These are phyloP conservation scores for Argyresthia albistria DNA, from an alignment of 2,888 invertebrate genomes.

Conservation along the genomic window DNA sequence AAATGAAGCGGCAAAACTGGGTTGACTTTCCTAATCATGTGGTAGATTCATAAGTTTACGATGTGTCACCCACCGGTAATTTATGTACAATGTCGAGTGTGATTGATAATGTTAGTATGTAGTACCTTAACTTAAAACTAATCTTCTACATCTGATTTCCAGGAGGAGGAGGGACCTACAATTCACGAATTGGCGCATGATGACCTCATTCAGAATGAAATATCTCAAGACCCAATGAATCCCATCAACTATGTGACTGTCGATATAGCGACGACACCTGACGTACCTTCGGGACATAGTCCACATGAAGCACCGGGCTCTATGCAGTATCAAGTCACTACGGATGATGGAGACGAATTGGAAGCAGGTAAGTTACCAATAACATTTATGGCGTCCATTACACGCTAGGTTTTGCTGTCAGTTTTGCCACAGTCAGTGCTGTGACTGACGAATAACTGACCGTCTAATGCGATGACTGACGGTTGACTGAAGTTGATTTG, in stretches of 20 bases:
- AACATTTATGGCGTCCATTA: no score
- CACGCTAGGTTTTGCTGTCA: no score
- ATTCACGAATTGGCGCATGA: slow-evolving; percentile 65
- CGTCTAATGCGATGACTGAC: no score
- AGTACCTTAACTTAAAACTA: neutral
- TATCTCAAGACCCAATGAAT: slow-evolving; percentile 38
- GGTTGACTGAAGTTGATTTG: no score
- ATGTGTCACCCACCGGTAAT: no score
- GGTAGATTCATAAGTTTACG: no score
- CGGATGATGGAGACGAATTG: slow-evolving; percentile 57
- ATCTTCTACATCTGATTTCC: slow-evolving; percentile 11
- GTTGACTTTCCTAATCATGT: no score
- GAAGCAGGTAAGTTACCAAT: no score
- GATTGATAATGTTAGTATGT: neutral
- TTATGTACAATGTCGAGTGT: neutral
- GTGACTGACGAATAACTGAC: no score
- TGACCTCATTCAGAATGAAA: slow-evolving; percentile 44
- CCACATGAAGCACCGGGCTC: slow-evolving; percentile 26
- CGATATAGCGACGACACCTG: slow-evolving; percentile 21
- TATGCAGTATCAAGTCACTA: slow-evolving; percentile 51
- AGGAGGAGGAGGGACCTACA: slow-evolving; percentile 68
- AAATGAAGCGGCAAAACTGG: no score
- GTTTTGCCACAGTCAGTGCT: no score
- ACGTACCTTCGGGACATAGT: slow-evolving; percentile 17
- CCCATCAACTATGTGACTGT: slow-evolving; percentile 36